Conservation (phyloP, 2,113 vertebrate species). For the Haemorhous mexicanus region DNA sequence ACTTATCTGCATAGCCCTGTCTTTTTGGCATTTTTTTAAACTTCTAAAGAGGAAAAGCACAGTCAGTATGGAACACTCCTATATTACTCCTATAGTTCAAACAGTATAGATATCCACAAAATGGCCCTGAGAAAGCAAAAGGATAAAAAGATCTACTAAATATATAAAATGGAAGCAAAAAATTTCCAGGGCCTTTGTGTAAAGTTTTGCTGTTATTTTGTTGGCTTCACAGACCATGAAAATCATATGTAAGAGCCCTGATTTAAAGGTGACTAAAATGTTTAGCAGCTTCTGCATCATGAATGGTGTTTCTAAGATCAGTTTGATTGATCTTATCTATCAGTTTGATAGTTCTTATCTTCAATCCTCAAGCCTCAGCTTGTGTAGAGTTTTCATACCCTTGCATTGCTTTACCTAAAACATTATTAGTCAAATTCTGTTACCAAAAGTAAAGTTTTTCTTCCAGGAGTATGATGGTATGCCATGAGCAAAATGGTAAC, state of each 20-base stretch:
- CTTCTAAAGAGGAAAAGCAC: background rate
- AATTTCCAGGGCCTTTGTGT: background rate
- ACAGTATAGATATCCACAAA: background rate
- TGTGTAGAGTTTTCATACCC: background rate
- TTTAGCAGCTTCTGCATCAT: background rate
- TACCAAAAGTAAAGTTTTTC: background rate
- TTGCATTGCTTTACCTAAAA: background rate
- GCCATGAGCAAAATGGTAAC: background rate
- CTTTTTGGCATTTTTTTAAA: rapidly evolving
- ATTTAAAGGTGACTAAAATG: background rate
- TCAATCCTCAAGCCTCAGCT: background rate
- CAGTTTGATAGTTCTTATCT: background rate
- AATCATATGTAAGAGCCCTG: background rate
- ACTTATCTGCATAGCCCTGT: background rate
- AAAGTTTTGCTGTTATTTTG: background rate
- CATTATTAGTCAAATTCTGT: background rate
- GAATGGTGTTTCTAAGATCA: background rate
- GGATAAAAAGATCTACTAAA: background rate
- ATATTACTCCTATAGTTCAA: background rate
- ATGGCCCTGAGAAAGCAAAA: background rate
- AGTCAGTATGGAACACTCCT: background rate
- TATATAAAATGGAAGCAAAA: background rate
- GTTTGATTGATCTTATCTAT: background rate
- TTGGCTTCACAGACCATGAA: background rate
- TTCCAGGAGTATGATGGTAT: rapidly evolving